Evolutionary conservation across 2,113 vertebrate species (phyloP).

Genomic region (Rutilus rutilus): DNA sequence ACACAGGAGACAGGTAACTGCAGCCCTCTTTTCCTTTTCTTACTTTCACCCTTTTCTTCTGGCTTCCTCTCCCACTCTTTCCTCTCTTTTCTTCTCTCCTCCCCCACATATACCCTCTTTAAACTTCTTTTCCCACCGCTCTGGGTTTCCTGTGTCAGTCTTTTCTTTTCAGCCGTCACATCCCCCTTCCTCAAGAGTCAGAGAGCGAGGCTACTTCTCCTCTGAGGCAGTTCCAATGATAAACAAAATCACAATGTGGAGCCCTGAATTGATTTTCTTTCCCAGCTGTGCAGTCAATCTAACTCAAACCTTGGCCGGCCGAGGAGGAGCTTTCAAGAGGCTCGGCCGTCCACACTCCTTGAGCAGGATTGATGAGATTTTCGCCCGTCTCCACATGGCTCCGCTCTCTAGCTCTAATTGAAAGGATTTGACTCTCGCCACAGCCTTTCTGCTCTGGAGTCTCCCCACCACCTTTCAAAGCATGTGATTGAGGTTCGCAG

Average conservation of each 20-base stretch:
- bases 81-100: constrained; percentile 2
- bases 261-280: constrained; percentile 48
- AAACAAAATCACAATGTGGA: constrained; percentile 52
- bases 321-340: constrained; percentile 51
- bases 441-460: constrained; percentile 66
- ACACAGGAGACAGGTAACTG: constrained; percentile 85
- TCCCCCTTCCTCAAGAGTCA: constrained; percentile 27
- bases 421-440: constrained; percentile 75
- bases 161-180: constrained; percentile 40
- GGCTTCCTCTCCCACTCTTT: background rate
- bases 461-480: constrained; percentile 56
- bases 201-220: constrained; percentile 3
- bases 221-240: constrained; percentile 37
- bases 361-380: constrained; percentile 66
- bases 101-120: constrained; percentile 13
- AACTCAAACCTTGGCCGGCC: constrained; percentile 59
- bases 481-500: constrained; percentile 74
- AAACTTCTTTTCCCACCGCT: background rate
- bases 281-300: constrained; percentile 54
- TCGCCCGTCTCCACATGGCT: constrained; percentile 66
- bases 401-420: constrained; percentile 72
- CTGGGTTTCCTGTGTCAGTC: constrained; percentile 23
- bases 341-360: constrained; percentile 56
- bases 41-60: background rate
- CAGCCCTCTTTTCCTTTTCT: background rate